Conservation (phyloP, 2,888 invertebrate genomes). For the Shargacucullia verbasci region DNA sequence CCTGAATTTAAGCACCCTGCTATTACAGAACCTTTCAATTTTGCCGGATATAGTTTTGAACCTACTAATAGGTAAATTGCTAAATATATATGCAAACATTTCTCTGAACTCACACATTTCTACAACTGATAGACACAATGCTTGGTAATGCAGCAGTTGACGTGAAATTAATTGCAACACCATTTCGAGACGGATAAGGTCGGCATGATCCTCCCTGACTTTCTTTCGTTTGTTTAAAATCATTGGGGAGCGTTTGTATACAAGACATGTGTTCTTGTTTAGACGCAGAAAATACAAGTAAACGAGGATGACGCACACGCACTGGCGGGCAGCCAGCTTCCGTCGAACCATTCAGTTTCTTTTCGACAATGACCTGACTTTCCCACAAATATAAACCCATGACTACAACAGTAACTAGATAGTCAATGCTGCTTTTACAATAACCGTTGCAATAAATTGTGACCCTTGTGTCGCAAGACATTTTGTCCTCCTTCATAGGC, state of each 20-base stretch:
- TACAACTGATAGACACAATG: too few species aligned
- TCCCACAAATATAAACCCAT: conserved; percentile 61
- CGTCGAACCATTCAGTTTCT: conserved; percentile 82
- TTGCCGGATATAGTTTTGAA: too few species aligned
- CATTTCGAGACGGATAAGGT: conserved; percentile 5
- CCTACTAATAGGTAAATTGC: too few species aligned
- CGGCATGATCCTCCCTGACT: conserved; percentile 13
- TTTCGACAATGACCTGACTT: conserved; percentile 85
- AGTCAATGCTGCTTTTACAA: conserved; percentile 12
- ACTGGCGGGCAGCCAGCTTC: conserved; percentile 81
- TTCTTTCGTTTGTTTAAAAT: conserved; percentile 37
- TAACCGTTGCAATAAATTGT: conserved; percentile 28
- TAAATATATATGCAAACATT: too few species aligned
- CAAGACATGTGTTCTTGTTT: conserved; percentile 63
- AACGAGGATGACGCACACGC: conserved; percentile 78
- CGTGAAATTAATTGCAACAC: too few species aligned
- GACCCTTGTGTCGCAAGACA: not conserved
- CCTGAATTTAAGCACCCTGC: too few species aligned
- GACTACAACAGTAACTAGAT: conserved; percentile 36
- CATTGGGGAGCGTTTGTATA: conserved; percentile 35
- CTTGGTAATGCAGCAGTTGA: too few species aligned
- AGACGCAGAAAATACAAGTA: conserved; percentile 70
- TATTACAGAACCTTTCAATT: too few species aligned
- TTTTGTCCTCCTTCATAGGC: not conserved
- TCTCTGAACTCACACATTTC: too few species aligned